These are phyloP conservation scores for Parelbella ahira DNA, from an alignment of 2,888 invertebrate genomes.

Conservation along the genomic window DNA sequence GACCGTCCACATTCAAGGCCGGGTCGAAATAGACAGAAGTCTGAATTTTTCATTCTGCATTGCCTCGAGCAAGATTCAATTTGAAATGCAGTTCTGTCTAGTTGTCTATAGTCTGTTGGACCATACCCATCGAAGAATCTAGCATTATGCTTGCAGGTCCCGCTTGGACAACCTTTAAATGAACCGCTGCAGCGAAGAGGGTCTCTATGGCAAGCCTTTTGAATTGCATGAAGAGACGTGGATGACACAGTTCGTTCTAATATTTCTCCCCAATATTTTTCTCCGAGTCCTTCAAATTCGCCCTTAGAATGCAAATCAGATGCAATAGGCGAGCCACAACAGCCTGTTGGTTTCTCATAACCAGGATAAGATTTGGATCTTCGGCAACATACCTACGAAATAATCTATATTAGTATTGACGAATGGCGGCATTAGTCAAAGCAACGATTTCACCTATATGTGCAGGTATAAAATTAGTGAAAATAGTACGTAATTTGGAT, in stretches of 20 bases:
- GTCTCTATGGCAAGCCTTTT: conserved; percentile 74
- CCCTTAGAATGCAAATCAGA: conserved; percentile 77
- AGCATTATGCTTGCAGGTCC: conserved; percentile 64
- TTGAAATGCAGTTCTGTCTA: conserved; percentile 71
- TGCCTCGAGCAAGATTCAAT: conserved; percentile 73
- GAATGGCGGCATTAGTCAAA: no score
- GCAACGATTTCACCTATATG: no score
- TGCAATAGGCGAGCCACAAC: conserved; percentile 69
- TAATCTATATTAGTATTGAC: not conserved
- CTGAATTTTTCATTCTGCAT: conserved; percentile 71
- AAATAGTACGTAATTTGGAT: no score
- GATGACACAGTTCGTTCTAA: conserved; percentile 88
- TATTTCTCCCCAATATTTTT: conserved; percentile 89
- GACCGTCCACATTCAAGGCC: conserved; percentile 69
- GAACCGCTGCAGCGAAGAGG: conserved; percentile 66
- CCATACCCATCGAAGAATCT: conserved; percentile 69
- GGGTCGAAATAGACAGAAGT: conserved; percentile 71
- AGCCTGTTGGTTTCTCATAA: conserved; percentile 70
- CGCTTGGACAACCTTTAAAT: conserved; percentile 68
- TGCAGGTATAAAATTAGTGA: no score
- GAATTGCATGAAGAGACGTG: conserved; percentile 86
- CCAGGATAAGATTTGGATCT: conserved; percentile 60
- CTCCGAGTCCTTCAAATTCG: conserved; percentile 84
- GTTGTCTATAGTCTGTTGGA: conserved; percentile 64
- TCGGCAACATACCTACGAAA: conserved; percentile 65